These are phyloP conservation scores for Apomyelois bistriatella DNA, from an alignment of 2,888 invertebrate species.

Conservation along the genomic window DNA sequence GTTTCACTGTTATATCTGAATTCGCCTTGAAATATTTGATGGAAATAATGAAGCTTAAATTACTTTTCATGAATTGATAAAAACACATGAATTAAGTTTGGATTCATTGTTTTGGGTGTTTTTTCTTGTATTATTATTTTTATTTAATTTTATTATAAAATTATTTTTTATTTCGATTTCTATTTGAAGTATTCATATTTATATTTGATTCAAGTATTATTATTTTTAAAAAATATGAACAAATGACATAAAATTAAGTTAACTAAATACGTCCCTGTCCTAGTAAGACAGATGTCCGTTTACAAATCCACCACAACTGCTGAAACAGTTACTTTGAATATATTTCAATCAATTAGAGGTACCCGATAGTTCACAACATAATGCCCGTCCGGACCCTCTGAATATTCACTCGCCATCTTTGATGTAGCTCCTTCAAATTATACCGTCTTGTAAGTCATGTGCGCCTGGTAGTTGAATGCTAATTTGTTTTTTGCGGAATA, in stretches of 20 bases:
- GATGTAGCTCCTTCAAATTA: slow-evolving; percentile 39
- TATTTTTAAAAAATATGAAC: too few relatives aligned
- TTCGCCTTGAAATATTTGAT: slow-evolving; percentile 4
- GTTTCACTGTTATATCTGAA: slow-evolving; percentile 15
- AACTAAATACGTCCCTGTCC: slow-evolving; percentile 27
- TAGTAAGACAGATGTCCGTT: slow-evolving; percentile 36
- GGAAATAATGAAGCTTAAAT: background rate
- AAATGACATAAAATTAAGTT: background rate
- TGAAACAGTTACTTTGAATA: slow-evolving; percentile 60
- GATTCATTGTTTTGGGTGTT: too few relatives aligned
- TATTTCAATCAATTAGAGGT: slow-evolving; percentile 71
- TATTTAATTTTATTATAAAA: too few relatives aligned
- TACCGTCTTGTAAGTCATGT: slow-evolving; percentile 8
- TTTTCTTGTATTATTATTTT: too few relatives aligned
- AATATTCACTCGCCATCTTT: slow-evolving; percentile 68
- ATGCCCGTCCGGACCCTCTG: slow-evolving; percentile 56
- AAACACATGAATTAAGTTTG: too few relatives aligned
- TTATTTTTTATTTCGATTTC: too few relatives aligned
- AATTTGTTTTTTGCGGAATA: background rate
- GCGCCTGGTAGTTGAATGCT: slow-evolving; percentile 42
- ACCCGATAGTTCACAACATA: slow-evolving; percentile 51
- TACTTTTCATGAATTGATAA: too few relatives aligned
- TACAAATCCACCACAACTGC: slow-evolving; percentile 37
- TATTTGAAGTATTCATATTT: too few relatives aligned
- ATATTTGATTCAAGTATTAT: too few relatives aligned